Percentiles rank a stretch among this genome's conserved stretches.
These are phyloP conservation scores for Heterodera carotae DNA, from an alignment of 1,140 invertebrate species.

Conservation along the genomic window DNA sequence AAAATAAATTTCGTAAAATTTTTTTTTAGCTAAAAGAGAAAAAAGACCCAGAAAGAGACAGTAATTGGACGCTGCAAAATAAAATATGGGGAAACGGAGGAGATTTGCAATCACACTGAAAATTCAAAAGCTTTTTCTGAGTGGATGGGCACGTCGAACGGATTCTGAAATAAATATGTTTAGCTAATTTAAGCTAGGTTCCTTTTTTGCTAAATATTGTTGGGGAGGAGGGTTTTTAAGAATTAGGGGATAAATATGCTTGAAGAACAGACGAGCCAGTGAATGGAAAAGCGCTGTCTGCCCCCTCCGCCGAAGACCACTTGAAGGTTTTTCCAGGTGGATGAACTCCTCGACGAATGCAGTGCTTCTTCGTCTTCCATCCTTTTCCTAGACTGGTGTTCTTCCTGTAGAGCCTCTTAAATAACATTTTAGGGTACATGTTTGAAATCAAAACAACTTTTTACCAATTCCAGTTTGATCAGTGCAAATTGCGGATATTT, in stretches of 20 bases:
- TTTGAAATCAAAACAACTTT: too few species aligned
- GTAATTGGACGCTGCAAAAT: too few species aligned
- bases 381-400: background rate
- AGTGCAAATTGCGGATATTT: slow-evolving; percentile 95
- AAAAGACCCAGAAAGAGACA: too few species aligned
- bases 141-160: slow-evolving; percentile 63
- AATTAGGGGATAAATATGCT: slow-evolving; percentile 50
- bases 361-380: slow-evolving; percentile 6
- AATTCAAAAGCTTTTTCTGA: slow-evolving; percentile 62
- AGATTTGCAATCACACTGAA: slow-evolving; percentile 51
- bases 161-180: slow-evolving; percentile 53
- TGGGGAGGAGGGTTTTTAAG: too few species aligned
- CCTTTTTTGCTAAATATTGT: too few species aligned
- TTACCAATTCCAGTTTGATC: slow-evolving; percentile 82
- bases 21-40: too few species aligned
- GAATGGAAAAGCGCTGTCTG: slow-evolving; percentile 18
- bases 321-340: slow-evolving; percentile 67
- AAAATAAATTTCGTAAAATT: too few species aligned
- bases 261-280: slow-evolving; percentile 64
- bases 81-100: too few species aligned
- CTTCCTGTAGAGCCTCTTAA: background rate
- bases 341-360: background rate
- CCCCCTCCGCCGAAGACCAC: slow-evolving; percentile 66
- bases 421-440: too few species aligned
- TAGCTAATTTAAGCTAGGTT: too few species aligned